Evolutionary conservation across 2,888 invertebrate genomes (phyloP).

Genomic region (Deroplatys truncata): DNA sequence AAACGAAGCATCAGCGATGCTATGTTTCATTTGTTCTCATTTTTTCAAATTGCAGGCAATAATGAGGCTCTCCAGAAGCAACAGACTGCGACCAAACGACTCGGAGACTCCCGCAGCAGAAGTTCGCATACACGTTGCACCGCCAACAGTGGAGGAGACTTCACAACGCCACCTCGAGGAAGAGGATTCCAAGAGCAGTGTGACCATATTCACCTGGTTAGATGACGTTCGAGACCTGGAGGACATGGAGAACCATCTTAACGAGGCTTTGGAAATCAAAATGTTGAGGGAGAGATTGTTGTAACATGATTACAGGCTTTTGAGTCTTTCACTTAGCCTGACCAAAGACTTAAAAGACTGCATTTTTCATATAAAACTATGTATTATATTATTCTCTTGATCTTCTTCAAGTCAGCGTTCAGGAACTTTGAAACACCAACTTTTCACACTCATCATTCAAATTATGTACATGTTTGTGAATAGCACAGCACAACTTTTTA

Average conservation of each 20-base stretch:
- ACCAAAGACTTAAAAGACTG: no score
- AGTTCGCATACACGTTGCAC: background rate
- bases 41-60: background rate
- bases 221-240: conserved; percentile 18
- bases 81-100: background rate
- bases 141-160: background rate
- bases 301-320: background rate
- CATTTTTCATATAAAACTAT: no score
- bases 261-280: conserved; percentile 23
- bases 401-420: no score
- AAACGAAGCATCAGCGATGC: no score
- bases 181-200: background rate
- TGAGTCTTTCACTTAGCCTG: no score
- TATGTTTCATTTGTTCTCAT: background rate
- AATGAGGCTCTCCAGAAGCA: background rate
- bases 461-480: no score
- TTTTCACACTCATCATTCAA: no score
- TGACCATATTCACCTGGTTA: conserved; percentile 13
- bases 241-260: conserved; percentile 21
- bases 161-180: background rate
- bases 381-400: no score
- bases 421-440: no score
- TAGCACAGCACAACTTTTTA: no score
- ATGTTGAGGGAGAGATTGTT: background rate
- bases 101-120: background rate